Evolutionary conservation across 2,797 vertebrate genomes (phyloP).

Genomic region (Bradypus variegatus): DNA sequence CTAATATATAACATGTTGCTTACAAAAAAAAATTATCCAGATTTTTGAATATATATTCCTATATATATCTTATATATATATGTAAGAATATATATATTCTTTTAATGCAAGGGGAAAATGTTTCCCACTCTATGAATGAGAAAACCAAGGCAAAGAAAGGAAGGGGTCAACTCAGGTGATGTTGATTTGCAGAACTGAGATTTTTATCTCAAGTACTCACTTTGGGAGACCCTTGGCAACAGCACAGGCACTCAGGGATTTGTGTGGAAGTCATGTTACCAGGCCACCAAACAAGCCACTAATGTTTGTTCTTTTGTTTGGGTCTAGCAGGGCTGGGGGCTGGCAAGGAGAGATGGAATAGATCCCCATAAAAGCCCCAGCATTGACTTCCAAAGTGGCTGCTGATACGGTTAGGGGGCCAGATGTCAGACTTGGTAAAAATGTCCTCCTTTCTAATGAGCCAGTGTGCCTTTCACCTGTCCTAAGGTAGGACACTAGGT

Average conservation of each 20-base stretch:
- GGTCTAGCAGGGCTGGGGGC: background rate
- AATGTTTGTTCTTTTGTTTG: background rate
- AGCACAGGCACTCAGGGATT: background rate
- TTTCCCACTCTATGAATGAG: background rate
- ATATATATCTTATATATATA: too few species aligned
- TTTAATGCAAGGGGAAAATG: background rate
- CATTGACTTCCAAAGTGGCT: background rate
- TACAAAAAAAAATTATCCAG: background rate
- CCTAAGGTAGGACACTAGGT: conserved; percentile 41
- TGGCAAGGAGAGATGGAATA: background rate
- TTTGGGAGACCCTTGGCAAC: background rate
- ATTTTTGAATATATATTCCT: too few species aligned
- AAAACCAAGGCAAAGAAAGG: conserved; percentile 25
- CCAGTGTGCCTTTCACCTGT: conserved; percentile 43
- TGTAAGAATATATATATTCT: background rate
- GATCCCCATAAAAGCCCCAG: background rate
- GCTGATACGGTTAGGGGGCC: background rate
- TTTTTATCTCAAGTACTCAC: conserved; percentile 5
- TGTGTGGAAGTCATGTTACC: conserved; percentile 20
- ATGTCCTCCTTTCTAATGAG: conserved; percentile 33
- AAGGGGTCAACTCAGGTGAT: conserved; percentile 14
- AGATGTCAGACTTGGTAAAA: conserved; percentile 33
- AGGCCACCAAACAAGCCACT: background rate
- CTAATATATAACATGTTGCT: background rate
- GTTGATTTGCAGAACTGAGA: background rate